phyloP scores from a whole-genome alignment of 2,113 vertebrate genomes.

The Psammodynastes pulverulentus region DNA sequence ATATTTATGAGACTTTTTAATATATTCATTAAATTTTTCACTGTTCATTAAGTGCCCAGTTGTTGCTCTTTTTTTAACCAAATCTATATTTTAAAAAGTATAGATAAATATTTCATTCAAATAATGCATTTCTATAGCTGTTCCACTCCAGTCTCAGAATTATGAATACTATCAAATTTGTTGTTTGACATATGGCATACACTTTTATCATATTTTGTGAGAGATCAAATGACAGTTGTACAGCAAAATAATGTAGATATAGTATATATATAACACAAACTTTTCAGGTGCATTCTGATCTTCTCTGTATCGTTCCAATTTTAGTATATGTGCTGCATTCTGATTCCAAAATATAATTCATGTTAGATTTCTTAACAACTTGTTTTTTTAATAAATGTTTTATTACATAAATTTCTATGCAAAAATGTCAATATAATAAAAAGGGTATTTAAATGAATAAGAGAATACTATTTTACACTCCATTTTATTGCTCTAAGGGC shows the following conservation, averaged over 20 bases:
- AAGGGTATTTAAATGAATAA: not conserved
- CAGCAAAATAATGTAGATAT: not conserved
- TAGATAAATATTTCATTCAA: constrained; percentile 46
- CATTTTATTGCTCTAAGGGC: not conserved
- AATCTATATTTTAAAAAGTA: constrained; percentile 33
- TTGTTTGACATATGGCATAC: not conserved
- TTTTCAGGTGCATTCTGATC: not conserved
- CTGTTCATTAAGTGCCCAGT: constrained; percentile 14
- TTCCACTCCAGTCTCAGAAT: not conserved
- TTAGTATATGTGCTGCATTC: too few species aligned
- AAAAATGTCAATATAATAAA: not conserved
- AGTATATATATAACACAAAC: constrained; percentile 14
- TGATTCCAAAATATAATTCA: constrained; percentile 18
- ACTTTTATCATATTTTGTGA: not conserved
- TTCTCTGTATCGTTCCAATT: too few species aligned
- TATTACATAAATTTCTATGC: not conserved
- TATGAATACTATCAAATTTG: not conserved
- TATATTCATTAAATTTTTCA: constrained; percentile 34
- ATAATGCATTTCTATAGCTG: constrained; percentile 21
- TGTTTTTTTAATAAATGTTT: not conserved
- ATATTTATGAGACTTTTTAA: constrained; percentile 10
- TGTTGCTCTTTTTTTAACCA: constrained; percentile 15
- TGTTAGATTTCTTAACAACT: not conserved
- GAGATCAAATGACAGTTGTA: constrained; percentile 19
- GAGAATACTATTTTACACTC: not conserved